These are phyloP conservation scores for Eurypyga helias DNA, from an alignment of 2,113 vertebrate genomes.

Conservation along the genomic window DNA sequence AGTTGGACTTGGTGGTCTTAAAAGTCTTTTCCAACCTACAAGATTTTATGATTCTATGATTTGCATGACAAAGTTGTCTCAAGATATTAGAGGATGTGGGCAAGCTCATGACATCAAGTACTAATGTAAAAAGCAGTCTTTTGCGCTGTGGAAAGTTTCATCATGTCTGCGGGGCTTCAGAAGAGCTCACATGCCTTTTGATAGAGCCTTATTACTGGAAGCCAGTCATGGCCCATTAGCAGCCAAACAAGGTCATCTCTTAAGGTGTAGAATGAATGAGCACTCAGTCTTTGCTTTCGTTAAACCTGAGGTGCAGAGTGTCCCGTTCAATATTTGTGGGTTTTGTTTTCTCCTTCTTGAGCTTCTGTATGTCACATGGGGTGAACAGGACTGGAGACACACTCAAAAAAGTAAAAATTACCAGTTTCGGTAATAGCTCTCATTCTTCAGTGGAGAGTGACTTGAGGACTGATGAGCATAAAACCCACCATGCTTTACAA, in stretches of 20 bases:
- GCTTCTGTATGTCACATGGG: neutral
- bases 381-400: neutral
- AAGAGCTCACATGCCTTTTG: neutral
- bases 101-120: neutral
- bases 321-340: neutral
- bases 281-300: neutral
- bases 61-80: neutral
- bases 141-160: neutral
- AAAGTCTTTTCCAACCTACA: too few relatives aligned
- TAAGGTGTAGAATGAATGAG: neutral
- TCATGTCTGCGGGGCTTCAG: neutral
- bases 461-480: neutral
- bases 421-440: neutral
- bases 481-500: neutral
- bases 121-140: neutral
- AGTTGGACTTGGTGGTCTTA: too few relatives aligned
- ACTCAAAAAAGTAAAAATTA: neutral
- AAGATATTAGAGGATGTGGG: neutral
- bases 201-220: neutral
- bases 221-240: neutral
- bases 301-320: rapidly evolving
- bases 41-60: too few relatives aligned
- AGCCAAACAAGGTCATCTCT: neutral
- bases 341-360: neutral
- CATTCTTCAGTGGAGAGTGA: neutral